Base-by-base conservation (phyloP, 2,888 invertebrate genomes). In the Lapara coniferarum region DNA sequence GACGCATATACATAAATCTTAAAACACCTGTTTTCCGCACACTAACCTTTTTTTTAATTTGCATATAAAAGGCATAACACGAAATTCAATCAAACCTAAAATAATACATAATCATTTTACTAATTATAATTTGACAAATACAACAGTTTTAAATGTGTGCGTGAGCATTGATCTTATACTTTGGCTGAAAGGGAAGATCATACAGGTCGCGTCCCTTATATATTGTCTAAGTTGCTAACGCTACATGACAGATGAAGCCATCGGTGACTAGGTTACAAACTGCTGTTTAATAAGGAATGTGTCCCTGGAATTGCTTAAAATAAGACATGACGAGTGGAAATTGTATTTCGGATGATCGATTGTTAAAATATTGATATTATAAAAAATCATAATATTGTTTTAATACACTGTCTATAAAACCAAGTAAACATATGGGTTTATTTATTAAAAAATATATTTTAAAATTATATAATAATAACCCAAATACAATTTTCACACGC, bases 241-340 rank as follows among this genome's bases (percentile, higher is more conserved):
- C 81, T 74, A 74, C 71, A 79, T 79, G 79, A 82, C 78, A 80
- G 82, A 81, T 84, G 86, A 84, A 81, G 81, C 77, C 78, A 76
- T 76, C 80, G 79, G 87, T 91, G 92, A 92, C 92, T 91, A 84
- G 84, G 81, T 77, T 78, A 74, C 68, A 71, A 78, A 72, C 74
- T 77, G 73, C 71, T 69, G 72, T 71, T 74, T 78, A 77, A 76
- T 78, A 80, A 79, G 76, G 80, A 84, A 84, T 83, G 84, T 84
- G 82, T 83, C 79, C 73, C 72, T 74, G 75, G 77, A 75, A 78
- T 72, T 71, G 69, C 75, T 77, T 71, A 73, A 63, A 71, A 74
- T 70, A 71, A 73, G 74, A 66, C 53, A 67, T 72, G 70, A 67
- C 74, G 74, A 66, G 75, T 71, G 73, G 71, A 77, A 77, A 77